Conservation (phyloP, 2,888 invertebrate genomes). For the Acleris literana region DNA sequence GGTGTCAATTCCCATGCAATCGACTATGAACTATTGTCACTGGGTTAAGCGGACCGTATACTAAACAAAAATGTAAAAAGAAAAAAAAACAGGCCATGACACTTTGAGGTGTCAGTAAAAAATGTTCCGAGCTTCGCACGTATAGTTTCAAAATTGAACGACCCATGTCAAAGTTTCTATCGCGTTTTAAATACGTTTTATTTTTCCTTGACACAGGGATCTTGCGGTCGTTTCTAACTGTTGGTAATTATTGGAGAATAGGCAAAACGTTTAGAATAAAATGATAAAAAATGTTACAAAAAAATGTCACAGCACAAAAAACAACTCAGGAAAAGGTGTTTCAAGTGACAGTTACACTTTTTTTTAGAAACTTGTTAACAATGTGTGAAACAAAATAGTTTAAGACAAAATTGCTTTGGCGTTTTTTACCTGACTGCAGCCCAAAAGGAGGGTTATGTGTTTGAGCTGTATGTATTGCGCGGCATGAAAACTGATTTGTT, state of each 20-base stretch:
- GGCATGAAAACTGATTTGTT: no score
- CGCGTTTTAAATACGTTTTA: no score
- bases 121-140: slow-evolving; percentile 25
- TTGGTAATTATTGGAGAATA: slow-evolving; percentile 21
- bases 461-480: no score
- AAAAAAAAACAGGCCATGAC: slow-evolving; percentile 12
- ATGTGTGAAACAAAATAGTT: no score
- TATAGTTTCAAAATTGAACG: slow-evolving; percentile 1
- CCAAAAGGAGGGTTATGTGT: no score
- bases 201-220: no score
- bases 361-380: no score
- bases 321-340: no score
- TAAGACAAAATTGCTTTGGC: no score
- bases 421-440: no score
- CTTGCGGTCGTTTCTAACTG: no score
- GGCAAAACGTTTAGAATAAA: not conserved
- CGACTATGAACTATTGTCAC: slow-evolving; percentile 32
- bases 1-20: slow-evolving; percentile 15
- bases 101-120: slow-evolving; percentile 8
- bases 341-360: no score
- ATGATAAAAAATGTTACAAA: not conserved
- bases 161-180: not conserved
- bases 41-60: slow-evolving; percentile 35
- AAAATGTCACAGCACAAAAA: slow-evolving; percentile 19
- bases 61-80: slow-evolving; percentile 35